Percentiles rank a stretch among this genome's conserved stretches.
phyloP scores from a whole-genome alignment of 2,113 vertebrate genomes.

The Amblyornis subalaris region DNA sequence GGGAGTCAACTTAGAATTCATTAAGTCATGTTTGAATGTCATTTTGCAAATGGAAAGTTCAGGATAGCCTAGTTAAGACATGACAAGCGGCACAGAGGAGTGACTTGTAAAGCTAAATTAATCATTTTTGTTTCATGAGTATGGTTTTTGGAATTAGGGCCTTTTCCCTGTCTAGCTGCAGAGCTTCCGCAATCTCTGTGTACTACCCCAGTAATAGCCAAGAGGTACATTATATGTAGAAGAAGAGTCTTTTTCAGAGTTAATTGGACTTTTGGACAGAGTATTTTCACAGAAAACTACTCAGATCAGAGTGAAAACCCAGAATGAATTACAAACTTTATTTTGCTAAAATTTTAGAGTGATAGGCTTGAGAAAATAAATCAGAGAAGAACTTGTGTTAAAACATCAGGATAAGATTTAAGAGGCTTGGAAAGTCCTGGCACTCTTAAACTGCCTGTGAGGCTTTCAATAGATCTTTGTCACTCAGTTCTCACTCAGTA shows the following conservation, averaged over 20 bases:
- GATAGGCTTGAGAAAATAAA: neutral
- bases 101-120: slow-evolving; percentile 5
- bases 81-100: neutral
- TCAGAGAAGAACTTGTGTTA: neutral
- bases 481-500: neutral
- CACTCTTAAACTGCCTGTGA: neutral
- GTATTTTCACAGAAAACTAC: neutral
- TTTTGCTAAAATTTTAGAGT: neutral
- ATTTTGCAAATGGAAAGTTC: slow-evolving; percentile 7
- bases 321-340: neutral
- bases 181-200: neutral
- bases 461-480: neutral
- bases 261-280: neutral
- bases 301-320: neutral
- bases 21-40: neutral
- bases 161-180: neutral
- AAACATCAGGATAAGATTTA: neutral
- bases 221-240: neutral
- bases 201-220: neutral
- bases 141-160: neutral
- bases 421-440: neutral
- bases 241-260: neutral
- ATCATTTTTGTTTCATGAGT: neutral
- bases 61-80: slow-evolving; percentile 9
- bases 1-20: neutral